Conservation (phyloP, 2,888 invertebrate genomes). For the Lasioglossum morio region DNA sequence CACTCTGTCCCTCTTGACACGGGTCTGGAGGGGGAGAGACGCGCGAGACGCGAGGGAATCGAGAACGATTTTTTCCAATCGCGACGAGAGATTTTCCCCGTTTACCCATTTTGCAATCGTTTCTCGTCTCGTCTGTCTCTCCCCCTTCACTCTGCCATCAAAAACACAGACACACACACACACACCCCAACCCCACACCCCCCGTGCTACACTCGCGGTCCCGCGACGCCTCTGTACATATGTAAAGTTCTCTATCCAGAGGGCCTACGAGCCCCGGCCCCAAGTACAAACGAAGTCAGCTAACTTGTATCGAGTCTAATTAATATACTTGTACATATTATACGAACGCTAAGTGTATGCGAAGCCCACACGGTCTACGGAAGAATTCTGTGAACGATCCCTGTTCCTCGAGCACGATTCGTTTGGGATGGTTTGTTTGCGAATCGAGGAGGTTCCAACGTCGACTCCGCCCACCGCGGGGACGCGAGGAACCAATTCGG, state of each 20-base stretch:
- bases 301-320: conserved; percentile 82
- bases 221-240: conserved; percentile 76
- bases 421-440: neutral
- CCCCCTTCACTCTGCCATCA: conserved; percentile 1
- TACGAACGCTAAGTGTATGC: conserved; percentile 75
- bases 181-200: neutral
- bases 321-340: conserved; percentile 56
- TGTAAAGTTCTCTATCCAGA: conserved; percentile 79
- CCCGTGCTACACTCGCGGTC: conserved; percentile 5
- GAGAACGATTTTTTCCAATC: conserved; percentile 5
- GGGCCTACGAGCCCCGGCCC: conserved; percentile 83
- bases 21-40: conserved; percentile 31
- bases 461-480: neutral
- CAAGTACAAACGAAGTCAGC: conserved; percentile 84
- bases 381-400: conserved; percentile 41
- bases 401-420: conserved; percentile 1
- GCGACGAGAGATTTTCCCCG: neutral
- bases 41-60: conserved; percentile 18
- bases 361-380: conserved; percentile 38
- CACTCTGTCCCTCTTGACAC: conserved; percentile 39
- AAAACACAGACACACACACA: neutral
- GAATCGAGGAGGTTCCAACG: neutral
- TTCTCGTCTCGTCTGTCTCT: neutral
- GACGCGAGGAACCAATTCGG: neutral
- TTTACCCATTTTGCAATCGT: neutral